Evolutionary conservation across 2,113 vertebrate species (phyloP), one percentile per base, ranked within the genome.

Genomic region (Gallinago undulata): DNA sequence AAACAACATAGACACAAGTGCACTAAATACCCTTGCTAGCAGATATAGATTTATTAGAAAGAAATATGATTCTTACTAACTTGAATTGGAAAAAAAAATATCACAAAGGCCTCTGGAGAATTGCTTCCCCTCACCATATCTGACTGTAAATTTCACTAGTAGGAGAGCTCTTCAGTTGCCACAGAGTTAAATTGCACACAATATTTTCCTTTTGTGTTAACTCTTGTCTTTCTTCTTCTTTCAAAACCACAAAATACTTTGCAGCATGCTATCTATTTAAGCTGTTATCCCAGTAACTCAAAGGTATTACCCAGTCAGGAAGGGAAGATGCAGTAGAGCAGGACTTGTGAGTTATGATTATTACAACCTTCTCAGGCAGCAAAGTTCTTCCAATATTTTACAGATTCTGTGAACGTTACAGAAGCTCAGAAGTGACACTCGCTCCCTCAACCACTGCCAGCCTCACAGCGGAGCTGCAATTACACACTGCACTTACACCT

Each of bases 311-410:
- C 41, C n/a, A 6, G 11, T 24, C 62, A 57, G 25, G 3, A 33
- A 73, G 10, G 47, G 31, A 86, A 45, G 48, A 67, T 17, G 17
- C 17, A 30, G 5, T 50, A 59, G 9, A 33, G 15, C 27, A 55
- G 41, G 22, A 63, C 31, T n/a, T 1, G 0, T 3, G 31, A 89
- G 35, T 51, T 87, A 57, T 0, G 0, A 22, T 14, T 77, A 55
- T 30, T 37, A 18, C 21, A n/a, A 76, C 23, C 9, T 73, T n/a
- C 43, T 82, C 53, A 62, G 28, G 24, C 27, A 78, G 33, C 7
- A 45, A 63, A 78, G 48, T 21, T 89, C 41, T 64, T 47, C 48
- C 64, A 55, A 62, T 27, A 51, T 2, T 69, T 7, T 13, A 69
- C 18, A 31, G 24, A 33, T 67, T 39, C 37, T 22, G 3, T 28